These are phyloP conservation scores for Bombus cullumanus DNA, from an alignment of 1,140 invertebrate species.

Conservation along the genomic window DNA sequence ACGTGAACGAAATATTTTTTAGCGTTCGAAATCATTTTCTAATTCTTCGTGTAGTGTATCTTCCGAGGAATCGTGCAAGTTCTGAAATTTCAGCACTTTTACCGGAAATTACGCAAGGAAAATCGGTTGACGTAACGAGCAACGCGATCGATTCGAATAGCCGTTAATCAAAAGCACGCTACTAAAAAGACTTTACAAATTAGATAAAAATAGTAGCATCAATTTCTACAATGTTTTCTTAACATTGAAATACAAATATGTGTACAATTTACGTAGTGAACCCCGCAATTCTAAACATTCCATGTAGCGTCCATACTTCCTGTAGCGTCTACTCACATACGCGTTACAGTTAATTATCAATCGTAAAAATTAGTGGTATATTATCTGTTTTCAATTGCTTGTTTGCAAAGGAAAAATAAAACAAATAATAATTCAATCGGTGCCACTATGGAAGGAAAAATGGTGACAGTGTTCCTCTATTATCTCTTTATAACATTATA, in stretches of 20 bases:
- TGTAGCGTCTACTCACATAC: constrained; percentile 10
- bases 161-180: not conserved
- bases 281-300: not conserved
- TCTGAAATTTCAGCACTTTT: constrained; percentile 19
- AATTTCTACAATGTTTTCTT: not conserved
- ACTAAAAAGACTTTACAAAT: not conserved
- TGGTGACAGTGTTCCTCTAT: not conserved
- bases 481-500: not conserved
- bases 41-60: not conserved
- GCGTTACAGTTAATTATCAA: constrained; percentile 2
- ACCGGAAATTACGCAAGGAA: constrained; percentile 3
- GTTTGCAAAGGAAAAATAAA: not conserved
- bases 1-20: not conserved
- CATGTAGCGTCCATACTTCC: not conserved
- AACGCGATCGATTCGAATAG: too few relatives aligned
- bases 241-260: not conserved
- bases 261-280: not conserved
- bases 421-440: not conserved
- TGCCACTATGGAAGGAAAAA: not conserved
- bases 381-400: not conserved
- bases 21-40: not conserved
- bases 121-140: constrained; percentile 4
- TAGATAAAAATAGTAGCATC: not conserved
- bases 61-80: not conserved
- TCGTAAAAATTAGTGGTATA: constrained; percentile 5